Conservation (phyloP, 2,113 vertebrate genomes). For the Pseudorasbora parva region DNA sequence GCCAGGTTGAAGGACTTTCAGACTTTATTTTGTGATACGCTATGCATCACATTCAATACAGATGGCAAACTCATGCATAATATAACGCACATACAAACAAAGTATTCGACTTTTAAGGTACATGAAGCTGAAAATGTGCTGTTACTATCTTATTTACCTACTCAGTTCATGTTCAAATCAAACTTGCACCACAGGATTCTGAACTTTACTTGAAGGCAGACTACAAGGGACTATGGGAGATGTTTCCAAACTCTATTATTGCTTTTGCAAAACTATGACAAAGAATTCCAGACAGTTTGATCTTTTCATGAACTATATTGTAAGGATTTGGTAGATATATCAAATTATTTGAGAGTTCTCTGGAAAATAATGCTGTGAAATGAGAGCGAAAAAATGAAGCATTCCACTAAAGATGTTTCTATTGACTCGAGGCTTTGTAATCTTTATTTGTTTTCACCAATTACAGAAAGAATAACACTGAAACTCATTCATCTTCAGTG, state of each 20-base stretch:
- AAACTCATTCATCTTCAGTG: not conserved
- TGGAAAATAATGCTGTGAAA: not conserved
- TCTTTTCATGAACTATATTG: not conserved
- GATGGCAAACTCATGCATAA: not conserved
- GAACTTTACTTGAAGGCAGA: not conserved
- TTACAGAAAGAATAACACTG: slow-evolving; percentile 13
- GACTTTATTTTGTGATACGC: too few relatives aligned
- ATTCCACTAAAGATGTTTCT: not conserved
- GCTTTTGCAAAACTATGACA: not conserved
- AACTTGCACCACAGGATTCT: not conserved
- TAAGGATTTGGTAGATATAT: not conserved
- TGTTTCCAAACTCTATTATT: not conserved
- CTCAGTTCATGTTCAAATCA: not conserved
- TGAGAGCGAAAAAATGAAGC: not conserved
- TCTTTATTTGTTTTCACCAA: slow-evolving; percentile 7
- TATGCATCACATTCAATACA: not conserved
- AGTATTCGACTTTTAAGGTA: not conserved
- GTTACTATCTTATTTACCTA: not conserved
- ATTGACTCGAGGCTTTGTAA: slow-evolving; percentile 2
- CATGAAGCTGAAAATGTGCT: not conserved
- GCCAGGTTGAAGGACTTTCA: not conserved
- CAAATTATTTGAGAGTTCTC: not conserved
- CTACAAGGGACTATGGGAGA: not conserved
- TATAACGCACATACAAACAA: not conserved
- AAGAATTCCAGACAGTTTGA: not conserved